Conservation (phyloP, 2,888 invertebrate genomes). For the Philereme vetulata region DNA sequence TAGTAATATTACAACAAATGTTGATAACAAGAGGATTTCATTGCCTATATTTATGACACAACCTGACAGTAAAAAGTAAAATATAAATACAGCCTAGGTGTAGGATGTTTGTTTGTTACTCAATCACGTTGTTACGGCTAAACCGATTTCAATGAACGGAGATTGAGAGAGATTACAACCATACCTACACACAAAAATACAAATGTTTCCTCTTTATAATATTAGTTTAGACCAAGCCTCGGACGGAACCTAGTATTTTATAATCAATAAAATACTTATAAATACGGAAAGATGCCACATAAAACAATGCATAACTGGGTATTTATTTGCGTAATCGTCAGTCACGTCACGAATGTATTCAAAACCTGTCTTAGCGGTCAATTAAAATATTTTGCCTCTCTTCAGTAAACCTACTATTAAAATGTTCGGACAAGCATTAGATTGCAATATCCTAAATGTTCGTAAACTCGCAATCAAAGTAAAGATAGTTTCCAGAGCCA, state of each 20-base stretch:
- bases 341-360: slow-evolving; percentile 28
- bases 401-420: slow-evolving; percentile 18
- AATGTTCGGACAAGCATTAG: slow-evolving; percentile 1
- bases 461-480: too few relatives aligned
- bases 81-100: not conserved
- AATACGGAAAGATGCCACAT: slow-evolving; percentile 18
- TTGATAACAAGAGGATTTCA: slow-evolving; percentile 16
- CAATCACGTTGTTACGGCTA: too few relatives aligned
- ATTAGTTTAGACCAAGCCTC: too few relatives aligned
- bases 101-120: not conserved
- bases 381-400: slow-evolving; percentile 40
- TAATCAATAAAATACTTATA: not conserved
- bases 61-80: not conserved
- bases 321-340: slow-evolving; percentile 29
- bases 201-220: too few relatives aligned
- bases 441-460: too few relatives aligned
- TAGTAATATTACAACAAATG: slow-evolving; percentile 10
- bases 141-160: too few relatives aligned
- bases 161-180: too few relatives aligned
- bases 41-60: slow-evolving; percentile 16
- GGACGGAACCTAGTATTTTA: not conserved
- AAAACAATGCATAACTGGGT: slow-evolving; percentile 25
- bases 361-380: slow-evolving; percentile 42
- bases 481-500: too few relatives aligned
- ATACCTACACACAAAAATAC: too few relatives aligned